phyloP scores from a whole-genome alignment of 2,797 vertebrate species.

The Tamandua tetradactyla region DNA sequence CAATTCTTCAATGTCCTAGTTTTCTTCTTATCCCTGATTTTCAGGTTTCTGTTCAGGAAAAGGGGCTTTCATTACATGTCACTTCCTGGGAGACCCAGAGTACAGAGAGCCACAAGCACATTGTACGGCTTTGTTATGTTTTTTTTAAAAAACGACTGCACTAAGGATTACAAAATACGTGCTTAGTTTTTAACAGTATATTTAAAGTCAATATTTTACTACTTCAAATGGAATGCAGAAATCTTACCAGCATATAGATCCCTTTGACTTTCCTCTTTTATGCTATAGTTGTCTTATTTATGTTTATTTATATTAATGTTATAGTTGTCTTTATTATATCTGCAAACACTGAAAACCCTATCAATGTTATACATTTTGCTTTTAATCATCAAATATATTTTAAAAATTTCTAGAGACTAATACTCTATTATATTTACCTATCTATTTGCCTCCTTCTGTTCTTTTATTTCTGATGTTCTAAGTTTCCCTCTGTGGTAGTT shows the following conservation, averaged over 20 bases:
- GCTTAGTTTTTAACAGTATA: no score
- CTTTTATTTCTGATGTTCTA: neutral
- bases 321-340: neutral
- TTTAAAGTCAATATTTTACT: neutral
- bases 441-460: neutral
- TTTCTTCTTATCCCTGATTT: neutral
- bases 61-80: neutral
- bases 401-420: neutral
- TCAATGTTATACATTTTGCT: neutral
- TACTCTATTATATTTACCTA: neutral
- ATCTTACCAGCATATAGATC: neutral
- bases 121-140: no score
- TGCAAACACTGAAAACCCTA: neutral
- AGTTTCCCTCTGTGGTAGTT: no score
- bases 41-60: neutral
- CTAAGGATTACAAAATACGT: no score
- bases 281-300: no score
- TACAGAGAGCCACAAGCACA: no score
- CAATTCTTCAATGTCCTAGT: neutral
- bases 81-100: neutral
- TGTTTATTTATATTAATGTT: no score
- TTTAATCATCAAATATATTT: neutral
- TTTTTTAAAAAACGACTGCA: no score
- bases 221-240: neutral
- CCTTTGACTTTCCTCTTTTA: neutral